Percentiles rank a stretch among this genome's conserved stretches.
Evolutionary conservation across 2,113 vertebrate genomes (phyloP).

Genomic region (Dascyllus trimaculatus): DNA sequence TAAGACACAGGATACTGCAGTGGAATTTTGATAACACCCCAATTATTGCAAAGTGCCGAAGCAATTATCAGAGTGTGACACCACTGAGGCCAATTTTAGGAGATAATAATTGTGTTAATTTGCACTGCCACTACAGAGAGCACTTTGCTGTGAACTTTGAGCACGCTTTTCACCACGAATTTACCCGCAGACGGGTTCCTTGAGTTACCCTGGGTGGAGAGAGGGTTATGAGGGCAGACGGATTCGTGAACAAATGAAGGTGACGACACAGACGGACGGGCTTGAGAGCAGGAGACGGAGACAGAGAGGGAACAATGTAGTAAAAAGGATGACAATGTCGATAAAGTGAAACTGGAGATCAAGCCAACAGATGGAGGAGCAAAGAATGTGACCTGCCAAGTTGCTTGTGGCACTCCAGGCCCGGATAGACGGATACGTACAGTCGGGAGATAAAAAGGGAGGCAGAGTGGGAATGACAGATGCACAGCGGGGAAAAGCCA

Average conservation of each 20-base stretch:
- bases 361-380: conserved; percentile 75
- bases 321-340: conserved; percentile 70
- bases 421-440: conserved; percentile 64
- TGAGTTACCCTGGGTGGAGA: conserved; percentile 45
- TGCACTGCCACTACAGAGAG: conserved; percentile 48
- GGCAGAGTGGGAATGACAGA: conserved; percentile 73
- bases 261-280: conserved; percentile 67
- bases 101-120: conserved; percentile 66
- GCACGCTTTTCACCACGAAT: conserved; percentile 57
- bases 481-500: conserved; percentile 52
- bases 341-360: conserved; percentile 79
- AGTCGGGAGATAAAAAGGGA: conserved; percentile 75
- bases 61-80: conserved; percentile 62
- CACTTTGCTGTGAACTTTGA: conserved; percentile 71
- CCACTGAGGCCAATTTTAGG: conserved; percentile 41
- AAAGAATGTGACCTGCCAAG: conserved; percentile 80
- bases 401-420: conserved; percentile 67
- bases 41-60: conserved; percentile 63
- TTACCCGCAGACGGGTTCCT: conserved; percentile 43
- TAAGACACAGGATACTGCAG: conserved; percentile 49
- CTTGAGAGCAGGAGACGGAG: conserved; percentile 35
- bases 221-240: conserved; percentile 55
- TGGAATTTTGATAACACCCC: conserved; percentile 65
- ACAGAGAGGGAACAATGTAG: conserved; percentile 56
- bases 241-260: conserved; percentile 56